A percentile compares a stretch with the other conserved stretches of the same genome.
Evolutionary conservation across 2,797 vertebrate species (phyloP).

Genomic region (Paratrypauchen microcephalus): DNA sequence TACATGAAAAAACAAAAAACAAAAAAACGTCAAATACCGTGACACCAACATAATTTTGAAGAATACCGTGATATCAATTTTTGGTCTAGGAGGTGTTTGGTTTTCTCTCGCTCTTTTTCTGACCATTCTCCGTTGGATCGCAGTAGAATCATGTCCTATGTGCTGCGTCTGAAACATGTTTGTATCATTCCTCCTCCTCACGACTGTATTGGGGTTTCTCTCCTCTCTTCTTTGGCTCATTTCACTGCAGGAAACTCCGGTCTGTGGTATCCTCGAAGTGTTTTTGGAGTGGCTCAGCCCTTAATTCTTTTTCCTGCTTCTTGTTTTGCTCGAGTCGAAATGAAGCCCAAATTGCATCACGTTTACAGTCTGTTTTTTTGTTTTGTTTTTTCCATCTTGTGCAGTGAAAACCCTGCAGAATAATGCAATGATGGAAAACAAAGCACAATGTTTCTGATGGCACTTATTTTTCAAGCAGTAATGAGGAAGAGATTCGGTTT

Average conservation of each 20-base stretch:
- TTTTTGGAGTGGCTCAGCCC: conserved; percentile 4
- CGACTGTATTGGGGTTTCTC: not conserved
- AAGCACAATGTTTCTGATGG: not conserved
- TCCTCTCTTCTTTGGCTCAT: not conserved
- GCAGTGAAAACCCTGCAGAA: not conserved
- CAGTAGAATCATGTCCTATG: not conserved
- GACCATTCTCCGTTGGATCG: too few species aligned
- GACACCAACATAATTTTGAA: too few species aligned
- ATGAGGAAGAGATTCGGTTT: not conserved
- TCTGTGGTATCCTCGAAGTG: not conserved
- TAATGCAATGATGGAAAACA: conserved; percentile 1
- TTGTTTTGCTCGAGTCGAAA: conserved; percentile 1
- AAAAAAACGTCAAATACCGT: too few species aligned
- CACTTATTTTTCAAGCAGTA: not conserved
- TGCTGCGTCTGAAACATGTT: not conserved
- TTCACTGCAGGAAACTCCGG: not conserved
- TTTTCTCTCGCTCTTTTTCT: too few species aligned
- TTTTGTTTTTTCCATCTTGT: not conserved
- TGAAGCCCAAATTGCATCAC: conserved; percentile 11
- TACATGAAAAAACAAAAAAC: too few species aligned
- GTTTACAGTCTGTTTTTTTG: not conserved
- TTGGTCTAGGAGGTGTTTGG: too few species aligned
- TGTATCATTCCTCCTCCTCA: not conserved
- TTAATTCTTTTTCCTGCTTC: conserved; percentile 5
- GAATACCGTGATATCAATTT: too few species aligned